A percentile compares a stretch with the other conserved stretches of the same genome.
Evolutionary conservation across 2,113 vertebrate species (phyloP).

Genomic region (Empidonax alnorum): DNA sequence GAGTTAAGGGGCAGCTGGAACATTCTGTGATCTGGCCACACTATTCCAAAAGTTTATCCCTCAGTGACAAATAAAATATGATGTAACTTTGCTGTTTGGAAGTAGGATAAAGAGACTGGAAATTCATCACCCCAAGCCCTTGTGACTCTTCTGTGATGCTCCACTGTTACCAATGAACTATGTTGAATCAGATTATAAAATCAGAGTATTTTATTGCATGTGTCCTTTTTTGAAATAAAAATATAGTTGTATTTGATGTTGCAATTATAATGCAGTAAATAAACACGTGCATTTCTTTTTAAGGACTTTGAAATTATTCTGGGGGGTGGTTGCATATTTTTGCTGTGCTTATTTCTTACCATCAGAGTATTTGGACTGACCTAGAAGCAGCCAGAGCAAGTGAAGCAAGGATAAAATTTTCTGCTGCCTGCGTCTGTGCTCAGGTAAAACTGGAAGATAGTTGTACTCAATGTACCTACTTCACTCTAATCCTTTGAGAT

Average conservation of each 20-base stretch:
- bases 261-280: conserved; percentile 29
- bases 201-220: conserved; percentile 29
- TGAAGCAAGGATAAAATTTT: not conserved
- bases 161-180: not conserved
- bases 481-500: not conserved
- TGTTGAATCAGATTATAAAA: not conserved
- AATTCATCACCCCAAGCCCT: not conserved
- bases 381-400: not conserved
- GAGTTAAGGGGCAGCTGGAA: not conserved
- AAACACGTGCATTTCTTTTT: conserved; percentile 49
- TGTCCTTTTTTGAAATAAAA: conserved; percentile 26
- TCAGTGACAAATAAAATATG: not conserved
- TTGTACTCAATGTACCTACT: not conserved
- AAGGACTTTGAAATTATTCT: conserved; percentile 3
- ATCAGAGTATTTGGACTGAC: not conserved
- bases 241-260: not conserved
- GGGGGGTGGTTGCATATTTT: not conserved
- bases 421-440: not conserved
- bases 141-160: not conserved
- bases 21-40: not conserved
- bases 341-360: not conserved
- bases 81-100: conserved; percentile 36
- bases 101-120: conserved; percentile 9
- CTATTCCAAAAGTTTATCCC: not conserved
- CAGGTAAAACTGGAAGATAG: not conserved